These are phyloP conservation scores for Cabera pusaria DNA, from an alignment of 2,888 invertebrate species.

Conservation along the genomic window DNA sequence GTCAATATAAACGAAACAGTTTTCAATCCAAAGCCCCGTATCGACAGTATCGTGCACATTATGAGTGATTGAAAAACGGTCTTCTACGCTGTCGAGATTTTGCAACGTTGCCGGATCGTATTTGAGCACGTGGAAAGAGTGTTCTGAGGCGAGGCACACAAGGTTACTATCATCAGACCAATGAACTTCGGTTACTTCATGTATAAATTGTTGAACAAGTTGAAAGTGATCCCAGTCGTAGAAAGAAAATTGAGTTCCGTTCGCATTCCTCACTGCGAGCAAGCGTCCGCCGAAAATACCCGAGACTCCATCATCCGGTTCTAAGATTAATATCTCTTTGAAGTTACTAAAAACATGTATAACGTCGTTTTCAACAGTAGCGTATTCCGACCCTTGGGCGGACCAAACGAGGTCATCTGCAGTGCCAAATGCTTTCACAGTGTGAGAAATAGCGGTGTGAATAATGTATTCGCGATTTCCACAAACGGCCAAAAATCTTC, in stretches of 20 bases:
- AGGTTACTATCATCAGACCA: conserved; percentile 7
- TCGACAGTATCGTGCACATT: neutral
- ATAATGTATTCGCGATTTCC: conserved; percentile 99
- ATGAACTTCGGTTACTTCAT: neutral
- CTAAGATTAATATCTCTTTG: neutral
- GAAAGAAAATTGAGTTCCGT: neutral
- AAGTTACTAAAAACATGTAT: conserved; percentile 6
- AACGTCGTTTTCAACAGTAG: neutral
- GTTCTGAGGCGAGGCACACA: conserved; percentile 1
- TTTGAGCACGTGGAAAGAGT: conserved; percentile 2
- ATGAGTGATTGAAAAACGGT: neutral
- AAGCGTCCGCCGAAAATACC: conserved; percentile 11
- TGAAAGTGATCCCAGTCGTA: conserved; percentile 11
- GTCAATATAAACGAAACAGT: conserved; percentile 10
- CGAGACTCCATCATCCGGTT: neutral
- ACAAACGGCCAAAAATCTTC: conserved; percentile 94
- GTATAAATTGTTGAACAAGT: neutral
- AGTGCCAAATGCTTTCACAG: conserved; percentile 5
- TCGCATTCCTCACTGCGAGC: conserved; percentile 3
- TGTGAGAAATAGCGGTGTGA: conserved; percentile 97
- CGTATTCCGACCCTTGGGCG: conserved; percentile 1
- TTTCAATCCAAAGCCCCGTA: conserved; percentile 8
- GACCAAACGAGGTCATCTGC: conserved; percentile 10
- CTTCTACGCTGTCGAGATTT: neutral
- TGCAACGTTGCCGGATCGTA: neutral